Evolutionary conservation across 2,888 invertebrate genomes (phyloP), one percentile per base, ranked within the genome.

Genomic region (Harpalus rufipes): DNA sequence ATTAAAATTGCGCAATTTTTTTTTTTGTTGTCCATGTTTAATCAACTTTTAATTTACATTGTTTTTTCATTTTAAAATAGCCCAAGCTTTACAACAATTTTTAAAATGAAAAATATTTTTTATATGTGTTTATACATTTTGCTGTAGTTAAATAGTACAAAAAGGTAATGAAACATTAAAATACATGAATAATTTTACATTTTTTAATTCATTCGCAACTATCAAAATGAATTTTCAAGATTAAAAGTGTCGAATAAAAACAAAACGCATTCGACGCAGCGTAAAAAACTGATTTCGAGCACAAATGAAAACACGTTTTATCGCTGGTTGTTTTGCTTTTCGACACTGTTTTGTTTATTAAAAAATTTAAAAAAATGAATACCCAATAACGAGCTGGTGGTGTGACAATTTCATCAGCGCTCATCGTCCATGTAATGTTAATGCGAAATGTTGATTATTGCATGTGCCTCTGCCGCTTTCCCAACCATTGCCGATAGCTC

Each of bases 181-280:
- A 74, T 41, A 81, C 65, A 65, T 68, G 81, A 68, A 68, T 65
- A 65, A 63, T 81, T 82, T 68, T 56, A 72, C 72, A 81, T 58
- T 74, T 74, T 74, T 74, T 44, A 74, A 74, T 74, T 74, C 72
- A 72, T 82, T 68, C 68, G 56, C 72, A 82, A 82, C 82, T 82
- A 82, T 82, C 82, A 82, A 68, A 82, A 82, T 82, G 82, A 82
- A 82, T 82, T 82, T 82, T 72, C 82, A 82, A 82, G 82, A 82
- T 82, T 82, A 82, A 82, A 82, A 82, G 81, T 81, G 81, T 81
- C 81, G 65, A 81, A 39, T 61, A 51, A 81, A 81, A 81, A 81
- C 81, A 81, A 81, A 81, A 81, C 81, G 81, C 32, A 63, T 65
- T 51, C 44, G 51, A 10, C 63, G 39, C 63, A 61, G 44, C 68